Evolutionary conservation across 2,888 invertebrate species (phyloP).

Genomic region (Heliconius hortense): DNA sequence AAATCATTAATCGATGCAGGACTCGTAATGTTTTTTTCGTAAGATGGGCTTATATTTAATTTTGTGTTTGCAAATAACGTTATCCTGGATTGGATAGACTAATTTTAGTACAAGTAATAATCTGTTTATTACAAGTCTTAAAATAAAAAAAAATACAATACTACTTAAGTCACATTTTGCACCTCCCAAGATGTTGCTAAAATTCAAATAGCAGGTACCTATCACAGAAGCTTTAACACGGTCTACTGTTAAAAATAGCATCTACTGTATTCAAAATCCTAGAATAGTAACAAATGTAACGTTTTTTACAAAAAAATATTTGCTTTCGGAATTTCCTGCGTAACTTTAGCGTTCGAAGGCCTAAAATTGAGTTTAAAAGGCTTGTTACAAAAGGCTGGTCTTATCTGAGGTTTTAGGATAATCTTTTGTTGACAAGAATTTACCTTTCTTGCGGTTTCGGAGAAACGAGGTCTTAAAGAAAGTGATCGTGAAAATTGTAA

Average conservation of each 20-base stretch:
- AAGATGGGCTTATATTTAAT: background rate
- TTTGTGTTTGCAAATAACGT: background rate
- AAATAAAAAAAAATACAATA: background rate
- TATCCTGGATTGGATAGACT: background rate
- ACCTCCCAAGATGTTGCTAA: slow-evolving; percentile 5
- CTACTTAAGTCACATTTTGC: background rate
- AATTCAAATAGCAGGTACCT: background rate
- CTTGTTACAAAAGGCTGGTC: slow-evolving; percentile 38
- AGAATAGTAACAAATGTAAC: slow-evolving; percentile 8
- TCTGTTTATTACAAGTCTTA: too few species aligned
- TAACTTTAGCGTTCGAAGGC: background rate
- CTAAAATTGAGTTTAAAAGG: slow-evolving; percentile 24
- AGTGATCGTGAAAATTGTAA: slow-evolving; percentile 56
- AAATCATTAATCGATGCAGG: too few species aligned
- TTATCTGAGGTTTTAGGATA: slow-evolving; percentile 63
- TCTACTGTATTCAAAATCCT: slow-evolving; percentile 20
- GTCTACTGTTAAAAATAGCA: slow-evolving; percentile 10
- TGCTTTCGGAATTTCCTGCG: background rate
- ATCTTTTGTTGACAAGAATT: slow-evolving; percentile 78
- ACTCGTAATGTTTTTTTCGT: background rate
- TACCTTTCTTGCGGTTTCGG: slow-evolving; percentile 54
- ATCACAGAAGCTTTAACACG: slow-evolving; percentile 10
- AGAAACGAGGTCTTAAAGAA: slow-evolving; percentile 53
- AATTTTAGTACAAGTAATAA: background rate
- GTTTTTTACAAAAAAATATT: background rate